Percentiles rank a stretch among this genome's conserved stretches.
Conservation (phyloP, 2,888 invertebrate species). For the Torymus tubicola region DNA sequence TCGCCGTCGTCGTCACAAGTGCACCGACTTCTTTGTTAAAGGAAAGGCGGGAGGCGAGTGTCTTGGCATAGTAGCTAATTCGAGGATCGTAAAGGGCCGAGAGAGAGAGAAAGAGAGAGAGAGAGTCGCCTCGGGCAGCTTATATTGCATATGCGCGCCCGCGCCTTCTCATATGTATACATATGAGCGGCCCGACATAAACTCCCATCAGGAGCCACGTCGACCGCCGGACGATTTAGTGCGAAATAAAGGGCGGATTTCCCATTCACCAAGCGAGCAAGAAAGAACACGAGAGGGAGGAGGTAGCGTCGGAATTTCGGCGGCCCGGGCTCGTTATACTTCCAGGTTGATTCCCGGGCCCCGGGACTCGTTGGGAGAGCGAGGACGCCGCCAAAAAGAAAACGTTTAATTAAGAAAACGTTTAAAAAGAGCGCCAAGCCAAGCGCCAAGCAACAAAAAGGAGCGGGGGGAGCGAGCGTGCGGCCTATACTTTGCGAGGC, state of each 20-base stretch:
- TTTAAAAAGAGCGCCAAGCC: conserved; percentile 48
- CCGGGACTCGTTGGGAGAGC: neutral
- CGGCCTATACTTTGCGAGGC: conserved; percentile 27
- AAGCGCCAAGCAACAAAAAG: conserved; percentile 27
- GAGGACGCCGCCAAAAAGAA: conserved; percentile 39
- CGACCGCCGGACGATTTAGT: conserved; percentile 60
- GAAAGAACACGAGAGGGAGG: conserved; percentile 6
- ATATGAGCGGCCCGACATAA: conserved; percentile 34
- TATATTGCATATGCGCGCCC: conserved; percentile 5
- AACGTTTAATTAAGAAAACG: conserved; percentile 57
- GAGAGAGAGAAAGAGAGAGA: conserved; percentile 12
- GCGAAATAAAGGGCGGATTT: conserved; percentile 63
- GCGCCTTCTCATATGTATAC: conserved; percentile 41
- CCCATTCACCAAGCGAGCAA: conserved; percentile 49
- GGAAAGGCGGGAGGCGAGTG: conserved; percentile 15
- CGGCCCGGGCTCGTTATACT: conserved; percentile 37
- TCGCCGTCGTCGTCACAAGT: neutral
- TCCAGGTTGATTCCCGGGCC: conserved; percentile 14
- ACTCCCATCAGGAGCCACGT: conserved; percentile 64
- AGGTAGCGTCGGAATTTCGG: conserved; percentile 42
- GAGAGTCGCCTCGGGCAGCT: conserved; percentile 57
- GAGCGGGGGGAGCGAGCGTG: conserved; percentile 16
- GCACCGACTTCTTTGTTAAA: conserved; percentile 23
- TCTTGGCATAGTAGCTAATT: conserved; percentile 62
- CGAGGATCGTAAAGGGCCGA: conserved; percentile 67